Evolutionary conservation across 2,888 invertebrate species (phyloP), one percentile per base, ranked within the genome.

Genomic region (Drosophila antonietae): DNA sequence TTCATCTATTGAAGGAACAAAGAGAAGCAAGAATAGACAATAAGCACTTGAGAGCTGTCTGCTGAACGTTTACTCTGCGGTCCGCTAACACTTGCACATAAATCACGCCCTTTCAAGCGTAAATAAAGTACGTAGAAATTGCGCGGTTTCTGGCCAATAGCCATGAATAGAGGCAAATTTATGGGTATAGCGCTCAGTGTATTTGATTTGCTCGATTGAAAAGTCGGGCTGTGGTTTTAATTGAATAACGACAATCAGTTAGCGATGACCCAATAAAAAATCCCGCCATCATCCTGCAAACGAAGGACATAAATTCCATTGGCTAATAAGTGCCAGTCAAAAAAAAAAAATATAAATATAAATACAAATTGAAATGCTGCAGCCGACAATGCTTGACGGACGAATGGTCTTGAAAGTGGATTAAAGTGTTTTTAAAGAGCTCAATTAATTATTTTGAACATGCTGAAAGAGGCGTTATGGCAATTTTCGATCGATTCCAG

Each of bases 81-180:
- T 78, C 67, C 57, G 59, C 75, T 67, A 72, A 72, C 73, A 70
- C 65, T 73, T 66, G 70, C 70, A 75, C 68, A 84, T 84, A 87
- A 84, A 87, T 84, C 88, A 87, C 85, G 70, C 70, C 58, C 62
- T 60, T 71, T 73, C 68, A 73, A 73, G 76, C 82, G 82, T 78
- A 83, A 83, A 86, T 83, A 87, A 80, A 86, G 75, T 58, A 63
- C 70, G 62, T 69, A 65, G 73, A 86, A 86, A 86, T 83, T 83
- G 68, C 75, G 75, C 75, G 87, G 87, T 75, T 71, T 76, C 70
- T 55, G 58, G 63, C 55, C 70, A 68, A 57, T 53, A 65, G 66
- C 62, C 46, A 69, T 72, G 47, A 63, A 57, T 63, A 62, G 52
- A 14, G 52, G 68, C 55, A 62, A 67, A 86, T 86, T 86, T 83